Evolutionary conservation across 2,888 invertebrate genomes (phyloP), one percentile per base, ranked within the genome.

Genomic region (Bellardia pandia): DNA sequence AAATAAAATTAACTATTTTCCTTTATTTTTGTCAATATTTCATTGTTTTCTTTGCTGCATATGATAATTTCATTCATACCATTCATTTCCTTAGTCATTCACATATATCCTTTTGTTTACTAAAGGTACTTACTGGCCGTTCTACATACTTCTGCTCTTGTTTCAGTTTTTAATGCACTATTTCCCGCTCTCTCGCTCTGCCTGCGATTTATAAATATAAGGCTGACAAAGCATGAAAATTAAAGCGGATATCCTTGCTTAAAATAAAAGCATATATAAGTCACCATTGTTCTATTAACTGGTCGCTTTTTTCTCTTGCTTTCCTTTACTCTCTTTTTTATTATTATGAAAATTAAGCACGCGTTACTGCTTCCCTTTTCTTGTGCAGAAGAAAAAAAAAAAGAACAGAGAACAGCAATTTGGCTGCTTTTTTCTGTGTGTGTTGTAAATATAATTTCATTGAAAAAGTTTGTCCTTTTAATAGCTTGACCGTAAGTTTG

Each of bases 381-480:
- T 51, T 42, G 14, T 14, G 23, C 60, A 37, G 8, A 42, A 1
- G 2, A 9, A 64, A 77, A 69, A 69, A 78, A 78, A 64, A 77
- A 69, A 69, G 68, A 78, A 23, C 1, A 23, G 23, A 23, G 23
- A 23, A 23, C 40, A 14, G 40, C 51, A 76, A 74, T 68, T 66
- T 79, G 51, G n/a, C 62, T 53, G 62, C 23, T 83, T 76, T n/a
- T 74, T 69, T 45, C 48, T 72, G 9, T 86, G 37, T 60, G 40
- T 79, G 53, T 45, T 83, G 83, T 83, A 83, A 83, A 83, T 77
- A 83, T 83, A 83, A 86, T 88, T 86, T 89, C 86, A 89, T 86
- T 88, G 88, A 88, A 88, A 88, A 89, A 89, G 85, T 88, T 89
- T 88, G 85, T 85, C 86, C 84, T 86, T 88, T 86, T 75, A 81